Base-by-base conservation (phyloP, 2,888 invertebrate species). In the Agriopis leucophaearia region DNA sequence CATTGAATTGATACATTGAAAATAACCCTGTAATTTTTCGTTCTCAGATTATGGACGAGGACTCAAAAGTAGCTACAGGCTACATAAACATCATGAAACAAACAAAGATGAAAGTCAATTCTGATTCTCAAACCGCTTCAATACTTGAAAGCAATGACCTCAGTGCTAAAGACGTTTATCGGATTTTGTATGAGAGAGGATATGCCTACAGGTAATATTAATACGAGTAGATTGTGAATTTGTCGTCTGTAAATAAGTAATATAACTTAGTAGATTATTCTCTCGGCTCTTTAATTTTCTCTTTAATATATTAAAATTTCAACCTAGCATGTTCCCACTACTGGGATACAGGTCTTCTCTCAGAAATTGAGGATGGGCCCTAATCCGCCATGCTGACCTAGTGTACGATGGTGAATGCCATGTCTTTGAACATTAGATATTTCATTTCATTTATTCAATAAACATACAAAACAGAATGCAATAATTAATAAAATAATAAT, bases 141-240 rank as follows among this genome's bases (percentile, higher is more conserved):
- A 48, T 10, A 15, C 0, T 5, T 2, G 10, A 18, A 58, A n/a
- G 9, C 13, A n/a, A 54, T 54, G 47, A 59, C 7, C 52, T 65
- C 4, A 1, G 16, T 8, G 40, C 13, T 44, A 4, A 12, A n/a
- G 54, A 67, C 5, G 40, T 63, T 3, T 67, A 67, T 47, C 18
- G 38, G 5, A 12, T 58, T n/a, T 54, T 67, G 8, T 42, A 48
- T 18, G 67, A 62, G 15, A 61, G 60, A 62, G 64, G 42, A 16
- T 64, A 64, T 48, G 10, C 45, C 15, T 70, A 64, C 47, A 60
- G 66, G 66, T 56, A 15, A 38, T 66, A 64, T 27, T 27, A 27
- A 47, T 18, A 45, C 38, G 38, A 38, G 8, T 38, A 9, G 8
- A 38, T 6, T 1, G 38, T 8, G 38, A 38, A 1, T 38, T 38